Evolutionary conservation across 2,797 vertebrate genomes (phyloP).

Genomic region (Parambassis ranga): DNA sequence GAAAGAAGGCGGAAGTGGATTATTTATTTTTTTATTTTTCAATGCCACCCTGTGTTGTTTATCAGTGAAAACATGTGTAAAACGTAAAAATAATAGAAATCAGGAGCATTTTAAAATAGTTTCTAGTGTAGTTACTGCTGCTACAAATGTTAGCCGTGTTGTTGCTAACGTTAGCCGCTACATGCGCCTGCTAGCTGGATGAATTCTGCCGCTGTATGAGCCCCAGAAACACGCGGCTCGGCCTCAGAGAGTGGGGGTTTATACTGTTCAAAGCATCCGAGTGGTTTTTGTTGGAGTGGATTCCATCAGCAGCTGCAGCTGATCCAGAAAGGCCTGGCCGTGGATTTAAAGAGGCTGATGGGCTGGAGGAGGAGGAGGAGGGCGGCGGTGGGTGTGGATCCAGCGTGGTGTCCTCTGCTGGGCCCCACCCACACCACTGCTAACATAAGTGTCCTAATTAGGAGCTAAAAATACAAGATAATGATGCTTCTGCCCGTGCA

Average conservation of each 20-base stretch:
- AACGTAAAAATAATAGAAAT: rapidly evolving
- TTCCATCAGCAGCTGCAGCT: rapidly evolving
- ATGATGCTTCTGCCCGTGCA: too few relatives aligned
- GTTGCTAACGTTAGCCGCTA: conserved; percentile 47
- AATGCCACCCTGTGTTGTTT: not conserved
- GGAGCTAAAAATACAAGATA: too few relatives aligned
- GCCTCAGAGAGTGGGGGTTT: too few relatives aligned
- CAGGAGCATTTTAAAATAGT: rapidly evolving
- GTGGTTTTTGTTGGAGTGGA: not conserved
- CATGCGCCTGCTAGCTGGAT: conserved; percentile 1
- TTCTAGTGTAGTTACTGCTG: not conserved
- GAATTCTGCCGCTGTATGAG: not conserved
- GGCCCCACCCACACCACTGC: conserved; percentile 50
- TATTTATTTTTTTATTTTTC: too few relatives aligned
- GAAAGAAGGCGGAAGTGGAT: not conserved
- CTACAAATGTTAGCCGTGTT: not conserved
- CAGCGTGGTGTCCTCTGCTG: conserved; percentile 39
- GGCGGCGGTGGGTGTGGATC: conserved; percentile 37
- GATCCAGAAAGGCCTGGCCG: conserved; percentile 12
- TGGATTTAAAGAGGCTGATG: conserved; percentile 42
- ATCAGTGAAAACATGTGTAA: rapidly evolving
- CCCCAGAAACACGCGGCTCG: rapidly evolving
- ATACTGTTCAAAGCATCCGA: rapidly evolving
- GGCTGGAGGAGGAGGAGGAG: not conserved
- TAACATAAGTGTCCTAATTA: too few relatives aligned